A percentile compares a stretch with the other conserved stretches of the same genome.
phyloP scores from a whole-genome alignment of 2,113 vertebrate species.

The Zeus faber region DNA sequence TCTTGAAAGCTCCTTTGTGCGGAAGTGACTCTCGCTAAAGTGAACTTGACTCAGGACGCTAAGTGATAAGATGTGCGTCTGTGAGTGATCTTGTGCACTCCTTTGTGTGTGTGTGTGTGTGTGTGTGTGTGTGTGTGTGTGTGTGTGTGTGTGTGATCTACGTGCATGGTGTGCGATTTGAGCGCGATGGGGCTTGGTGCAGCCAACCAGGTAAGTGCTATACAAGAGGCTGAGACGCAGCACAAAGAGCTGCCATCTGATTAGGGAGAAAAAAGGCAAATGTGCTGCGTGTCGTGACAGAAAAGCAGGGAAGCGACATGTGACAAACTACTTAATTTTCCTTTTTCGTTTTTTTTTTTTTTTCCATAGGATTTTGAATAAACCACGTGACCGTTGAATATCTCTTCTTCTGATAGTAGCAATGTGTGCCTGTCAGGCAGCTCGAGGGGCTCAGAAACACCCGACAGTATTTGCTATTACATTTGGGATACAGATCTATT shows the following conservation, averaged over 20 bases:
- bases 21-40: not conserved
- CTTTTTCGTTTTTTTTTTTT: too few relatives aligned
- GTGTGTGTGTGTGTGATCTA: not conserved
- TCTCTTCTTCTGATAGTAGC: not conserved
- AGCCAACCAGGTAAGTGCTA: slow-evolving; percentile 3
- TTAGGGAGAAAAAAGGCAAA: slow-evolving; percentile 3
- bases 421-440: not conserved
- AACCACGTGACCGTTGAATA: not conserved
- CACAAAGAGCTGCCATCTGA: not conserved
- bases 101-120: not conserved
- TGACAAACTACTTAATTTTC: not conserved
- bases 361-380: not conserved
- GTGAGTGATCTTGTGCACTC: too few relatives aligned
- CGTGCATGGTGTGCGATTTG: not conserved
- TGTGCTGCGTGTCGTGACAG: not conserved
- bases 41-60: not conserved
- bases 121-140: not conserved
- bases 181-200: slow-evolving; percentile 3
- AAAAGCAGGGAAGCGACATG: not conserved
- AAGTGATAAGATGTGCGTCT: slow-evolving; percentile 8
- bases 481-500: too few relatives aligned
- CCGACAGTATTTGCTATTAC: too few relatives aligned
- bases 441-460: too few relatives aligned
- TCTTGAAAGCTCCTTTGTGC: too few relatives aligned
- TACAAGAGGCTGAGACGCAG: not conserved